Percentiles rank a stretch among this genome's conserved stretches.
These are phyloP conservation scores for Phyllopteryx taeniolatus DNA, from an alignment of 2,113 vertebrate species.

Conservation along the genomic window DNA sequence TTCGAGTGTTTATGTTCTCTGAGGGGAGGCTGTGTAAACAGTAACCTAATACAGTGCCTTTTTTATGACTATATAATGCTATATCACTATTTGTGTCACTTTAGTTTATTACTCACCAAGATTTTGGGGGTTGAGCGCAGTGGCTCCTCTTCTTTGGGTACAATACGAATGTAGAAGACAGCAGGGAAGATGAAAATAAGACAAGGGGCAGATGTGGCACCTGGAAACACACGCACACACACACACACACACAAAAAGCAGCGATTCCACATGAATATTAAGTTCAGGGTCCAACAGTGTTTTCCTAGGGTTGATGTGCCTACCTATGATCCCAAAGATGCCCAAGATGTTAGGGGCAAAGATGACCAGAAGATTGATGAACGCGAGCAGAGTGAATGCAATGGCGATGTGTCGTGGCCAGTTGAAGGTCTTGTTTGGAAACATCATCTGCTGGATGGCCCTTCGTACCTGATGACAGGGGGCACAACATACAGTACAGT, in stretches of 20 bases:
- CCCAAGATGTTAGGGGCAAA: conserved; percentile 96
- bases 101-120: conserved; percentile 73
- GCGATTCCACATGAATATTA: background rate
- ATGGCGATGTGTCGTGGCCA: conserved; percentile 89
- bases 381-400: conserved; percentile 79
- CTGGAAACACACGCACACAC: conserved; percentile 61
- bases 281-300: background rate
- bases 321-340: conserved; percentile 97
- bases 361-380: conserved; percentile 95
- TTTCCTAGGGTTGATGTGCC: no score
- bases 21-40: no score
- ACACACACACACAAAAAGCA: background rate
- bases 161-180: conserved; percentile 94
- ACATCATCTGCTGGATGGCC: conserved; percentile 94
- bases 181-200: conserved; percentile 99
- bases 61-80: no score
- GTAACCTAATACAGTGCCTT: no score
- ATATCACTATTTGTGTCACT: background rate
- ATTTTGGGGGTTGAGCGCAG: conserved; percentile 86
- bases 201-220: conserved; percentile 95
- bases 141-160: conserved; percentile 91
- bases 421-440: conserved; percentile 90
- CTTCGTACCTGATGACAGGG: conserved; percentile 80
- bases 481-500: background rate
- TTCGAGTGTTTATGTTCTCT: no score